Evolutionary conservation across 2,888 invertebrate species (phyloP).

Genomic region (Linyphia triangularis): DNA sequence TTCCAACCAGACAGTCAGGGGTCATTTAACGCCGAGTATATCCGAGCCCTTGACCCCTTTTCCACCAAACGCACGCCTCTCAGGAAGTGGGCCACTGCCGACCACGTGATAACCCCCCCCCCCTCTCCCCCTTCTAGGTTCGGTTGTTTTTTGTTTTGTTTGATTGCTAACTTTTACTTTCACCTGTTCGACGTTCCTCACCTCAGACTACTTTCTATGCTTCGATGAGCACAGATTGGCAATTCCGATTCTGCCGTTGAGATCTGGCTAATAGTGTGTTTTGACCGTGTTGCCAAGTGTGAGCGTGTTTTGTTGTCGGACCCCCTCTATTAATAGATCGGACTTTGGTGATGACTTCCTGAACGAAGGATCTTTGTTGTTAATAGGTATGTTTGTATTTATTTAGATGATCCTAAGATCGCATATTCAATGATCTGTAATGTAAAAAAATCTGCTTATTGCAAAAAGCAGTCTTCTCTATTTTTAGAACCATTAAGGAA

Average conservation of each 20-base stretch:
- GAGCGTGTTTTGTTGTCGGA: not conserved
- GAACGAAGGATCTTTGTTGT: no score
- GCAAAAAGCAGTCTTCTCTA: no score
- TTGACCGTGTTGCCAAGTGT: not conserved
- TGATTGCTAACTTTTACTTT: slow-evolving; percentile 58
- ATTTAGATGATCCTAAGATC: no score
- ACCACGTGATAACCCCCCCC: slow-evolving; percentile 39
- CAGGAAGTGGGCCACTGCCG: slow-evolving; percentile 74
- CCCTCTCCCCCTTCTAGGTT: slow-evolving; percentile 21
- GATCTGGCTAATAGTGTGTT: not conserved
- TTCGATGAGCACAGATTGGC: slow-evolving; percentile 61
- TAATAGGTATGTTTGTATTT: not conserved
- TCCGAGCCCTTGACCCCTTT: slow-evolving; percentile 66
- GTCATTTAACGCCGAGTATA: slow-evolving; percentile 64
- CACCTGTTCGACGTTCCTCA: slow-evolving; percentile 60
- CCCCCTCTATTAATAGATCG: slow-evolving; percentile 5
- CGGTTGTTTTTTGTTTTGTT: slow-evolving; percentile 35
- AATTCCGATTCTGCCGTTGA: not conserved
- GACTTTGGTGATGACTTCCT: not conserved
- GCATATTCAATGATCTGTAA: no score
- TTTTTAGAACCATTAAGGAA: no score
- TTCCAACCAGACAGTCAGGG: slow-evolving; percentile 36
- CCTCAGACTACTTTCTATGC: slow-evolving; percentile 67
- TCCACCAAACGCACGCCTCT: slow-evolving; percentile 49
- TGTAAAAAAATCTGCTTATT: no score